Conservation (phyloP, 2,888 invertebrate species). For the Boloria selene region DNA sequence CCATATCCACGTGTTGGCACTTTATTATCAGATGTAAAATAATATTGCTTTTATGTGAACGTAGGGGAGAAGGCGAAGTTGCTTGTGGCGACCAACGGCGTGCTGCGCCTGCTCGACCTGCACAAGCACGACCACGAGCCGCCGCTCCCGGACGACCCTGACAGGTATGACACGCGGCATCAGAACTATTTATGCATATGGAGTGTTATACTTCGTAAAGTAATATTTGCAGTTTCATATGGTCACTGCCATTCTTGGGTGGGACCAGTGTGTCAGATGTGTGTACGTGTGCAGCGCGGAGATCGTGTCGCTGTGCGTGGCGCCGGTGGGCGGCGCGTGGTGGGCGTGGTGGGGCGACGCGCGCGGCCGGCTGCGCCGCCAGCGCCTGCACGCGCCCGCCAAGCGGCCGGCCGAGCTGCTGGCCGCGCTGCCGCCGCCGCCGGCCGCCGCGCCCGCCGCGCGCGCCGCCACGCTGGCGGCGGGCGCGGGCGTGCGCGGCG, state of each 20-base stretch:
- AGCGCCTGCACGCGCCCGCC: constrained; percentile 35
- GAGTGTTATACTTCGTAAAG: neutral
- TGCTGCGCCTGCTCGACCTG: constrained; percentile 83
- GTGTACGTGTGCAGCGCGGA: constrained; percentile 42
- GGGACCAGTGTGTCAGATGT: neutral
- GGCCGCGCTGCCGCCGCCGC: constrained; percentile 36
- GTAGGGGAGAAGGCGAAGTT: constrained; percentile 83
- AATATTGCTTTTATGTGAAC: neutral
- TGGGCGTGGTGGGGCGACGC: constrained; percentile 67
- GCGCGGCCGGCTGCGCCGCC: constrained; percentile 50
- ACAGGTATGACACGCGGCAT: constrained; percentile 19
- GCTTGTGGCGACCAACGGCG: constrained; percentile 84
- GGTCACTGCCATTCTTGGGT: too few species aligned
- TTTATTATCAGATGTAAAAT: neutral
- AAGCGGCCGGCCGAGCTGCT: constrained; percentile 34
- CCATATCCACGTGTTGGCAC: too few species aligned
- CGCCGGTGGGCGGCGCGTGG: constrained; percentile 55
- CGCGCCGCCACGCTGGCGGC: constrained; percentile 48
- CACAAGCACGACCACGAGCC: constrained; percentile 73
- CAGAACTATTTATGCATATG: neutral
- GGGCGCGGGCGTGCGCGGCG: constrained; percentile 87
- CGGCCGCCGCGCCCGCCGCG: constrained; percentile 23
- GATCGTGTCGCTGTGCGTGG: constrained; percentile 54
- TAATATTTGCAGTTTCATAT: too few species aligned
- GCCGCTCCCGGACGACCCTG: constrained; percentile 36